Evolutionary conservation across 1,140 invertebrate species (phyloP), one percentile per base, ranked within the genome.

Genomic region (Musca vetustissima): DNA sequence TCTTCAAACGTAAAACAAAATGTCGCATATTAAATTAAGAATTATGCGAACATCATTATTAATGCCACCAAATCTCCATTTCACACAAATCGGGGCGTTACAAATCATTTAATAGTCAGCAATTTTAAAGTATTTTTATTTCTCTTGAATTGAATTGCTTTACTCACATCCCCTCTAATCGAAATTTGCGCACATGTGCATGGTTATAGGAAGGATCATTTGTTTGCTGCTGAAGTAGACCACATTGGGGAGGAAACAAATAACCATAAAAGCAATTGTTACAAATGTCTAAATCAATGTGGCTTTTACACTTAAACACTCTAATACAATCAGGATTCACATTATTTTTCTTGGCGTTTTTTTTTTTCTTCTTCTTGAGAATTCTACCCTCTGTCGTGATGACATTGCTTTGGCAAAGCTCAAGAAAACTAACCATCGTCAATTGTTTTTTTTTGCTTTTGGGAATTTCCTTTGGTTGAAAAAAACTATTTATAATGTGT

Each of bases 201-300:
- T 14, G 15, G 15, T 14, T 19, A 19, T 49, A 4, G 28, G 28
- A 32, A 32, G 28, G 28, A 9, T n/a, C n/a, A n/a, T n/a, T n/a
- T n/a, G n/a, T n/a, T n/a, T n/a, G n/a, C n/a, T n/a, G n/a, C n/a
- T n/a, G n/a, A n/a, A n/a, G n/a, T n/a, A n/a, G n/a, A n/a, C n/a
- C n/a, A n/a, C n/a, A n/a, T n/a, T 43, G 36, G 6, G 36, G 36
- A 13, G 36, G 11, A 43, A 13, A 52, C 19, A 9, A 36, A 61
- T 61, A 61, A 36, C n/a, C 32, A 61, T 61, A 57, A 57, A 57
- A 57, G 57, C 57, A 61, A 61, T 61, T 61, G 57, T 61, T 61
- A 61, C 57, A 61, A 61, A 61, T 61, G 57, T 61, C 57, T 36
- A 36, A 17, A 61, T 61, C 57, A 36, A 61, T 61, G 32, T 61